A percentile compares a stretch with the other conserved stretches of the same genome.
These are phyloP conservation scores for Sander vitreus DNA, from an alignment of 2,113 vertebrate genomes.

Conservation along the genomic window DNA sequence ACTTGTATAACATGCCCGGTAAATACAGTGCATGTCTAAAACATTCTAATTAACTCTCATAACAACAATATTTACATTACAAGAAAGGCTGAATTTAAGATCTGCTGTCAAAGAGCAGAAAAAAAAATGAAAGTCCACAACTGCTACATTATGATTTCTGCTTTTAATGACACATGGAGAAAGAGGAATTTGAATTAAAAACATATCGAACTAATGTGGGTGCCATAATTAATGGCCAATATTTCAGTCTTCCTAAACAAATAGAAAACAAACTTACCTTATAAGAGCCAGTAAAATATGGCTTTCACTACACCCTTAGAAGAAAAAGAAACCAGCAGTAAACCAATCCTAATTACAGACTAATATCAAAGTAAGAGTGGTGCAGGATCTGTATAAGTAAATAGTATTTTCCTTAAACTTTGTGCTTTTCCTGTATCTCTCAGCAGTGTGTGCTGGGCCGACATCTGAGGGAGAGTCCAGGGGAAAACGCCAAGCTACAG, in stretches of 20 bases:
- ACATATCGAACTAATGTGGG: neutral
- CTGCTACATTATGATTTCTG: neutral
- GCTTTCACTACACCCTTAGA: neutral
- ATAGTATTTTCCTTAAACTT: conserved; percentile 33
- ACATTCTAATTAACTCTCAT: neutral
- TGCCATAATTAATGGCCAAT: neutral
- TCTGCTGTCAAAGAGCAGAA: neutral
- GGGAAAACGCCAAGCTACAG: conserved; percentile 73
- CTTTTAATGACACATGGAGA: neutral
- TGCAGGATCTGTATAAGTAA: conserved; percentile 9
- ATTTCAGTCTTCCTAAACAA: neutral
- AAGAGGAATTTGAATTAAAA: neutral
- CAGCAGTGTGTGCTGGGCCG: conserved; percentile 82
- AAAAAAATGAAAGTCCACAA: neutral
- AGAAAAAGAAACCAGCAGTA: neutral
- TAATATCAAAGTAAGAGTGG: conserved; percentile 5
- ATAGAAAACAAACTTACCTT: neutral
- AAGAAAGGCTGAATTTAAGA: neutral
- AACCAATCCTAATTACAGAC: neutral
- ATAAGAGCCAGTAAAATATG: neutral
- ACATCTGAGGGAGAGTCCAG: conserved; percentile 59
- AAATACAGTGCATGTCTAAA: neutral
- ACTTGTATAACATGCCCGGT: neutral
- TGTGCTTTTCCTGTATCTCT: conserved; percentile 33
- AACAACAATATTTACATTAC: neutral